Percentiles rank a stretch among this genome's conserved stretches.
Conservation (phyloP, 2,797 vertebrate species). For the Avahi laniger region DNA sequence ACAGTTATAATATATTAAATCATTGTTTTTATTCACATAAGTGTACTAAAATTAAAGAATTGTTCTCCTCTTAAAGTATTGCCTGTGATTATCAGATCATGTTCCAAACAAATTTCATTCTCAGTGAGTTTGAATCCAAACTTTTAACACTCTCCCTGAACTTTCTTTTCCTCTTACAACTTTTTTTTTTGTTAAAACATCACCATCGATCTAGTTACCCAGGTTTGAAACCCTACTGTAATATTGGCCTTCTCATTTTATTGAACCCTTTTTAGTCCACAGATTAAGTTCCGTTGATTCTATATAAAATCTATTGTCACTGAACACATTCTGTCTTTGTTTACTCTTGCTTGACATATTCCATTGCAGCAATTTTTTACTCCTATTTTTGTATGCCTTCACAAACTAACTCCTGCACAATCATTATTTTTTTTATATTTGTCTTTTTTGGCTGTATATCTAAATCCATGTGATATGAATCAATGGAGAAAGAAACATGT, state of each 20-base stretch:
- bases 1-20: constrained; percentile 9
- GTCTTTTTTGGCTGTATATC: neutral
- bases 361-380: neutral
- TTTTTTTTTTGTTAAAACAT: neutral
- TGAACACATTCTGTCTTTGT: neutral
- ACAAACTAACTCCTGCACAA: neutral
- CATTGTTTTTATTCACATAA: constrained; percentile 44
- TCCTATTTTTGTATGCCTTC: neutral
- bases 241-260: neutral
- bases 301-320: neutral
- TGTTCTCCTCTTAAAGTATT: neutral
- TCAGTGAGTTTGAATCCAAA: constrained; percentile 22
- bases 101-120: neutral
- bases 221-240: neutral
- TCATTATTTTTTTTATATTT: neutral
- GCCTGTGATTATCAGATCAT: neutral
- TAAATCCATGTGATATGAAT: neutral
- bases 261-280: neutral
- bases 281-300: neutral
- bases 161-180: neutral
- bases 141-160: neutral
- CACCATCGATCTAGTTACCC: neutral
- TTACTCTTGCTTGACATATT: neutral
- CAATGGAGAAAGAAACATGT: neutral
- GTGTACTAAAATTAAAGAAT: neutral